phyloP scores from a whole-genome alignment of 2,888 invertebrate species.

The Troides aeacus region DNA sequence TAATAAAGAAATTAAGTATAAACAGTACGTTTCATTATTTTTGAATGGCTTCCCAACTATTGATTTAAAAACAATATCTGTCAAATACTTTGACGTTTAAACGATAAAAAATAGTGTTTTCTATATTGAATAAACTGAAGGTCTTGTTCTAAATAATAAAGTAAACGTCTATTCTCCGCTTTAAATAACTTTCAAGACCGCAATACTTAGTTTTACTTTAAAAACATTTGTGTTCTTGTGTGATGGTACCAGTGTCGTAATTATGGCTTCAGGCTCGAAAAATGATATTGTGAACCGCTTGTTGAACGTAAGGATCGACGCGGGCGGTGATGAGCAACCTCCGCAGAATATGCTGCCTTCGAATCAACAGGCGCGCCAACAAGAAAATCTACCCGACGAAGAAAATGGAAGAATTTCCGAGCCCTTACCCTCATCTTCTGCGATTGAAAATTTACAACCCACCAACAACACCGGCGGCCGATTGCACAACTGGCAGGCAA shows the following conservation, averaged over 20 bases:
- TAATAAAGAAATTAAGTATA: too few relatives aligned
- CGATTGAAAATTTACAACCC: constrained; percentile 66
- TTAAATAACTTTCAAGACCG: too few relatives aligned
- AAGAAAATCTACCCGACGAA: constrained; percentile 55
- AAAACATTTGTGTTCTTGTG: constrained; percentile 35
- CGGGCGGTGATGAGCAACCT: constrained; percentile 60
- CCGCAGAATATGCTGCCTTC: constrained; percentile 79
- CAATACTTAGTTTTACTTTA: too few relatives aligned
- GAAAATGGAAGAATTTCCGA: constrained; percentile 56
- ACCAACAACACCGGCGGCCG: constrained; percentile 70
- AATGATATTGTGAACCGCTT: constrained; percentile 69
- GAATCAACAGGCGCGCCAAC: constrained; percentile 65
- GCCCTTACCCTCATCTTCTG: constrained; percentile 52
- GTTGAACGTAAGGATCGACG: constrained; percentile 61
- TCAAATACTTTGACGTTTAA: constrained; percentile 14
- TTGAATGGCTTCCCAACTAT: too few relatives aligned
- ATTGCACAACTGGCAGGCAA: constrained; percentile 85
- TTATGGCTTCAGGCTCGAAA: constrained; percentile 70
- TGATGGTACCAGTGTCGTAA: constrained; percentile 40
- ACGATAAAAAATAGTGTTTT: constrained; percentile 14
- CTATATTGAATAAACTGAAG: neutral
- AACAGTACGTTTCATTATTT: too few relatives aligned
- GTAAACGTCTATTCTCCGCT: neutral
- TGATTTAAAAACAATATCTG: constrained; percentile 14
- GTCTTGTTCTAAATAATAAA: constrained; percentile 1